Conservation (phyloP, 2,113 vertebrate genomes). For the Albula glossodonta region DNA sequence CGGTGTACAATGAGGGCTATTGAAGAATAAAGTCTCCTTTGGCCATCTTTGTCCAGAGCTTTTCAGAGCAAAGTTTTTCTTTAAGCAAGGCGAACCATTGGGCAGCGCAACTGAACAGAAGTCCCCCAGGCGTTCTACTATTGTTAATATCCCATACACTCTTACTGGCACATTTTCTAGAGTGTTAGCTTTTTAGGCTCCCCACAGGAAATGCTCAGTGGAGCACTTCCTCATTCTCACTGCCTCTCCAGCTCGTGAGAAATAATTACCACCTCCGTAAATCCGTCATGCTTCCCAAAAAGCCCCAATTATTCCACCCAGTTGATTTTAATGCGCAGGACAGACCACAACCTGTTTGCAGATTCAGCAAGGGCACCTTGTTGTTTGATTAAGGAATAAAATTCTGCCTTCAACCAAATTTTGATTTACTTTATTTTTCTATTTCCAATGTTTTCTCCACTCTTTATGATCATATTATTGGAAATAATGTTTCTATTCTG, state of each 20-base stretch:
- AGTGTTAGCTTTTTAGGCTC: not conserved
- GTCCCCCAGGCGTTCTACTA: not conserved
- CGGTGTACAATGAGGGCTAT: not conserved
- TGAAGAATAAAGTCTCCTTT: not conserved
- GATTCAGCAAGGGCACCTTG: slow-evolving; percentile 2
- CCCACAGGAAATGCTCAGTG: not conserved
- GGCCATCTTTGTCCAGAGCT: not conserved
- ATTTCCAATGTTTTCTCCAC: not conserved
- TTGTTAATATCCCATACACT: slow-evolving; percentile 7
- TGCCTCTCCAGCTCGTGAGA: not conserved
- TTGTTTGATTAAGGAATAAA: not conserved
- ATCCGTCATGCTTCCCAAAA: slow-evolving; percentile 7
- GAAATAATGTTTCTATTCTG: not conserved
- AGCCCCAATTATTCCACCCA: not conserved
- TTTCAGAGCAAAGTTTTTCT: not conserved
- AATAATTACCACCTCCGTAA: slow-evolving; percentile 7
- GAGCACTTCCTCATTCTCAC: slow-evolving; percentile 2
- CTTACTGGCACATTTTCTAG: not conserved
- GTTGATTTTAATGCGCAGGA: not conserved
- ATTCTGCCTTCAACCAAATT: not conserved
- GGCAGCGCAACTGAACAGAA: not conserved
- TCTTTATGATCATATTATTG: not conserved
- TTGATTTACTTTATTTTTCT: not conserved
- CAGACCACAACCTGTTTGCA: not conserved
- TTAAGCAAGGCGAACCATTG: not conserved